Evolutionary conservation across 2,888 invertebrate genomes (phyloP).

Genomic region (Drosophila macrospina): DNA sequence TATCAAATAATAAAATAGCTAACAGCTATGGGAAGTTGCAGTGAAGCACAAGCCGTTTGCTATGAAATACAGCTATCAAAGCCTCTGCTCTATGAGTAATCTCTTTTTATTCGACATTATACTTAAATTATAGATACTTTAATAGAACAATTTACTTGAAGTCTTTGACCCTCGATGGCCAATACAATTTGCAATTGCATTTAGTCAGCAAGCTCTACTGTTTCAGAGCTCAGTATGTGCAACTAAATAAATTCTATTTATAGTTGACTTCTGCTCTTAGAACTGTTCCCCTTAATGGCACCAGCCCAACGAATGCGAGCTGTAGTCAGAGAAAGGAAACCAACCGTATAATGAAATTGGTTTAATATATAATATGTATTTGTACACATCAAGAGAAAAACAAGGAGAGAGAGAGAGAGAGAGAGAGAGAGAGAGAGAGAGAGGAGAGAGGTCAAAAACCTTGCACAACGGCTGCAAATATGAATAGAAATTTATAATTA

Average conservation of each 20-base stretch:
- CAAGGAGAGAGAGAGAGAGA: not conserved
- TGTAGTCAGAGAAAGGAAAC: slow-evolving; percentile 37
- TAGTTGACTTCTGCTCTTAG: slow-evolving; percentile 17
- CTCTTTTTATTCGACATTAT: too few species aligned
- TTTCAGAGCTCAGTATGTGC: not conserved
- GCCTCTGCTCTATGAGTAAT: not conserved
- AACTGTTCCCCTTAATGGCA: slow-evolving; percentile 23
- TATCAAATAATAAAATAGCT: not conserved
- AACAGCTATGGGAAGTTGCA: not conserved
- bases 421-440: not conserved
- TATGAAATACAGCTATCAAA: too few species aligned
- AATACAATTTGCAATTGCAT: not conserved
- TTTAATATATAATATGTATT: slow-evolving; percentile 37
- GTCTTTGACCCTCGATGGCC: not conserved
- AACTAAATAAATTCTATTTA: slow-evolving; percentile 39
- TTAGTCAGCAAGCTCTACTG: not conserved
- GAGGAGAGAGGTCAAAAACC: not conserved
- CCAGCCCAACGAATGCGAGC: slow-evolving; percentile 40
- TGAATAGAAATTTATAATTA: slow-evolving; percentile 42
- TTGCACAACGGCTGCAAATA: slow-evolving; percentile 1
- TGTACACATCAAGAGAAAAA: not conserved
- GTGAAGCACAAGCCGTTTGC: too few species aligned
- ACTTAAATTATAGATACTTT: not conserved
- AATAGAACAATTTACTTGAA: not conserved
- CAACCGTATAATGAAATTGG: slow-evolving; percentile 54